These are phyloP conservation scores for Limnephilus rhombicus DNA, from an alignment of 2,888 invertebrate species.

Conservation along the genomic window DNA sequence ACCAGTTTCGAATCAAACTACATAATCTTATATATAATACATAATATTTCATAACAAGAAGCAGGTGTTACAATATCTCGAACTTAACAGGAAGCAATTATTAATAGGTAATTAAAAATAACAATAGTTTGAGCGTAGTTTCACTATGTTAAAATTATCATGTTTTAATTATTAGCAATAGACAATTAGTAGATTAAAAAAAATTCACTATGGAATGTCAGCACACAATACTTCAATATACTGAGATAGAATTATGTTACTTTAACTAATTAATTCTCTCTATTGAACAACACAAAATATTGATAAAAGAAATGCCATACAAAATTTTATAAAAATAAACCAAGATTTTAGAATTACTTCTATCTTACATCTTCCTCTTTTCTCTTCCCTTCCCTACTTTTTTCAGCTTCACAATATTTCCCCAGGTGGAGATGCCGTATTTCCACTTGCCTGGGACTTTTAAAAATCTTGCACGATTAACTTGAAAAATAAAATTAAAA, in stretches of 20 bases:
- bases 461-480: background rate
- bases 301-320: background rate
- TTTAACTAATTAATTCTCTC: background rate
- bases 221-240: background rate
- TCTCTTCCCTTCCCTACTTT: background rate
- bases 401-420: background rate
- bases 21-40: background rate
- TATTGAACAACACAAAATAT: background rate
- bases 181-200: background rate
- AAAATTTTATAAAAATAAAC: background rate
- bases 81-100: background rate
- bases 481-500: too few relatives aligned
- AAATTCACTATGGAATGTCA: background rate
- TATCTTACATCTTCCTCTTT: background rate
- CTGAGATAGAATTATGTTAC: too few relatives aligned
- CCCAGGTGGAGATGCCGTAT: background rate
- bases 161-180: background rate
- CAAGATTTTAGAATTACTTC: background rate
- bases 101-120: background rate
- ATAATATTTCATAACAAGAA: background rate
- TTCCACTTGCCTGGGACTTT: background rate
- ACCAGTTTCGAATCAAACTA: background rate
- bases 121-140: background rate
- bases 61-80: background rate
- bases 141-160: background rate